phyloP scores from a whole-genome alignment of 2,888 invertebrate species.

The Zootermopsis nevadensis region DNA sequence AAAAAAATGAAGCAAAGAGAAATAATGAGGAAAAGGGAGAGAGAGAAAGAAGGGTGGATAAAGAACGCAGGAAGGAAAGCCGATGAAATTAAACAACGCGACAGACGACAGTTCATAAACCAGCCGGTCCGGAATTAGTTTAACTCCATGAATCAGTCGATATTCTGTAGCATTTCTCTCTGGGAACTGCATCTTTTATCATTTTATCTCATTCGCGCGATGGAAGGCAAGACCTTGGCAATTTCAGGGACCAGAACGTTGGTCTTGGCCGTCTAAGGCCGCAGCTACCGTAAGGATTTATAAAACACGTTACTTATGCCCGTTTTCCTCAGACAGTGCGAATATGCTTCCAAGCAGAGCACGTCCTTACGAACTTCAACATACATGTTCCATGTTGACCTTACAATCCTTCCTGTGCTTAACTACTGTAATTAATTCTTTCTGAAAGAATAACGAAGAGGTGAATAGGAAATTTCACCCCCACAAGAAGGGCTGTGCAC shows the following conservation, averaged over 20 bases:
- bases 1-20: background rate
- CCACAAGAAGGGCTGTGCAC: background rate
- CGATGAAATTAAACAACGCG: background rate
- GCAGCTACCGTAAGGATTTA: too few species aligned
- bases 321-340: background rate
- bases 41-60: background rate
- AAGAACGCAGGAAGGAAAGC: background rate
- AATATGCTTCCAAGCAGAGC: background rate
- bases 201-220: too few species aligned
- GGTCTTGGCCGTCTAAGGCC: too few species aligned
- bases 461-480: background rate
- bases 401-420: background rate
- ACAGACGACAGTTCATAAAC: too few species aligned
- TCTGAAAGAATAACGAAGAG: background rate
- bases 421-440: slow-evolving; percentile 9
- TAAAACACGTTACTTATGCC: background rate
- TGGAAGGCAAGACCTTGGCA: background rate
- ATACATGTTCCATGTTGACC: background rate
- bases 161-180: too few species aligned
- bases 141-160: too few species aligned
- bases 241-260: too few species aligned
- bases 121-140: too few species aligned
- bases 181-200: too few species aligned
- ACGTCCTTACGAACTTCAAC: background rate
- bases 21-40: background rate